Evolutionary conservation across 2,113 vertebrate species (phyloP), one percentile per base, ranked within the genome.

Genomic region (Alouatta palliata): DNA sequence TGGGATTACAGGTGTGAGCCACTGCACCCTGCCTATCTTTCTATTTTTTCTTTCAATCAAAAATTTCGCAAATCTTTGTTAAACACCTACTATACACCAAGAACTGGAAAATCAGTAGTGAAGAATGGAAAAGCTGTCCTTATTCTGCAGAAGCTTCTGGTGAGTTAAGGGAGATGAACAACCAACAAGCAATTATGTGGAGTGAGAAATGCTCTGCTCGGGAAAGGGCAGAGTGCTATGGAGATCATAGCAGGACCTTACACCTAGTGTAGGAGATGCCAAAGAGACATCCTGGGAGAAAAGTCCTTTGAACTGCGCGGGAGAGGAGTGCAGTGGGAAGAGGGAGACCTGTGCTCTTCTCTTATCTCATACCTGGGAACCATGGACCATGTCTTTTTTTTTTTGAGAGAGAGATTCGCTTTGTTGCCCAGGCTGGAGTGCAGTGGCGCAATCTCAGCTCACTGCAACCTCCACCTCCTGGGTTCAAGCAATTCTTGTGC

Each of bases 1-100:
- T 52, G 52, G 52, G 52, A 52, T 52, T 52, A 52, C 52, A 52
- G 52, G 16, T 16, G 4, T 52, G 52, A 52, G 52, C 52, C 52
- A 52, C 52, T 52, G 52, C 52, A 52, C 52, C 52, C 21, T 75
- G 49, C 40, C 47, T 11, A 37, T 68, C 37, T 84, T 91, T 77
- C 35, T 83, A 14, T 37, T 68, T 37, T 81, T 93, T 64, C 32
- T 91, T 68, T 40, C 49, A 85, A 8, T 80, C 43, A 43, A 32
- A n/a, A 81, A 94, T 86, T 95, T 68, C 75, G 20, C 35, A 90
- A 87, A 76, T 89, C 40, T 27, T 56, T 37, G 19, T 87, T 49
- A 85, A 13, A 20, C 37, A 83, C 35, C 25, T n/a, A 77, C 37
- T 68, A 66, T 17, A 37, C 7, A 6, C 58, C 45, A 66, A 17